Evolutionary conservation across 2,797 vertebrate genomes (phyloP), one percentile per base, ranked within the genome.

Genomic region (Microcaecilia unicolor): DNA sequence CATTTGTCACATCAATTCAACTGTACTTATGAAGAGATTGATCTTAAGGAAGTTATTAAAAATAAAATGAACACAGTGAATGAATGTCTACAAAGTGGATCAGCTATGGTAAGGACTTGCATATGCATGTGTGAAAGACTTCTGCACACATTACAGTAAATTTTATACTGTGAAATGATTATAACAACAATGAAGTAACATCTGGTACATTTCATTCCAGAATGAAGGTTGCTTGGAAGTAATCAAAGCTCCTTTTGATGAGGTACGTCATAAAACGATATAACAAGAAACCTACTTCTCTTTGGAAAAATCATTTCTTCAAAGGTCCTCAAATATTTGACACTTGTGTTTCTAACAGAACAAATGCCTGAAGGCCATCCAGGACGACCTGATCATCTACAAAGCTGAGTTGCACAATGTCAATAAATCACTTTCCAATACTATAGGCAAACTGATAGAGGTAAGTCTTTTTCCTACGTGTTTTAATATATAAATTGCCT

Each of bases 291-390:
- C 2, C 18, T 9, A 3, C 20, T 20, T 24, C n/a, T n/a, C n/a
- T n/a, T n/a, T n/a, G n/a, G n/a, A n/a, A n/a, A n/a, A n/a, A n/a
- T n/a, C n/a, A n/a, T n/a, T n/a, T n/a, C n/a, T n/a, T n/a, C n/a
- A n/a, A n/a, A n/a, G n/a, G n/a, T 5, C 2, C 22, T 21, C 33
- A 21, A 15, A 0, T n/a, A 1, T 15, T 23, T 22, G 4, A 23
- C 5, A 10, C 5, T 32, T 42, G 15, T 34, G 15, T 36, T 2
- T 38, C 25, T 25, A 20, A n/a, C 67, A 97, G 92, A 53, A 9
- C 4, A 70, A 73, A 33, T 98, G 94, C 61, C 52, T 87, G 44
- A 53, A 18, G 15, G 86, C 76, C 33, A 93, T 97, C 61, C 74
- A 58, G 4, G 60, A 64, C 25, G 90, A 97, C 37, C 40, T 98